phyloP scores from a whole-genome alignment of 2,113 vertebrate genomes.

The Psittacula cyanocephala region DNA sequence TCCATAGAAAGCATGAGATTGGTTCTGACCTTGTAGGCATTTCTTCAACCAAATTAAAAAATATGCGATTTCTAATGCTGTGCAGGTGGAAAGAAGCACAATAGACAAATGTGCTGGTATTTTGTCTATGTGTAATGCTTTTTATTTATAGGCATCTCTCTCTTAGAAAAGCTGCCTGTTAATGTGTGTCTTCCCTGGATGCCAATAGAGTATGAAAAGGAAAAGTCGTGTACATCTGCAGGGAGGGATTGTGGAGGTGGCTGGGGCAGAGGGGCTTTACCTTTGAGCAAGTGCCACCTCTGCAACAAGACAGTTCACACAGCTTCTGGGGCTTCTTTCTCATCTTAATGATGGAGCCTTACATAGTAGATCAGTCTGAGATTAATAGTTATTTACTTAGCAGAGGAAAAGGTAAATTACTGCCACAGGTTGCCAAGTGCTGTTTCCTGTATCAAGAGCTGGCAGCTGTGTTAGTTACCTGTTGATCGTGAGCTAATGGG shows the following conservation, averaged over 20 bases:
- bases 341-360: background rate
- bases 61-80: background rate
- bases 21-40: background rate
- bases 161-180: background rate
- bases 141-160: background rate
- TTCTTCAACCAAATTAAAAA: background rate
- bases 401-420: background rate
- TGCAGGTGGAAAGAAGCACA: background rate
- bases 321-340: background rate
- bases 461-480: background rate
- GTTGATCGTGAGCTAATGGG: background rate
- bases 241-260: too few species aligned
- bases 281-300: background rate
- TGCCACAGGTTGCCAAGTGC: background rate
- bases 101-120: background rate
- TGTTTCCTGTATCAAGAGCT: background rate
- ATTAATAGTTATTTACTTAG: background rate
- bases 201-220: background rate
- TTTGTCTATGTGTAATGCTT: background rate
- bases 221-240: accelerated
- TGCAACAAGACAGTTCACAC: background rate
- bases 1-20: background rate
- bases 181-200: background rate
- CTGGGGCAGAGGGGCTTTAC: background rate
- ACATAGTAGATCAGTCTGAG: background rate